Conservation (phyloP, 1,140 invertebrate genomes). For the Apolygus lucorum region DNA sequence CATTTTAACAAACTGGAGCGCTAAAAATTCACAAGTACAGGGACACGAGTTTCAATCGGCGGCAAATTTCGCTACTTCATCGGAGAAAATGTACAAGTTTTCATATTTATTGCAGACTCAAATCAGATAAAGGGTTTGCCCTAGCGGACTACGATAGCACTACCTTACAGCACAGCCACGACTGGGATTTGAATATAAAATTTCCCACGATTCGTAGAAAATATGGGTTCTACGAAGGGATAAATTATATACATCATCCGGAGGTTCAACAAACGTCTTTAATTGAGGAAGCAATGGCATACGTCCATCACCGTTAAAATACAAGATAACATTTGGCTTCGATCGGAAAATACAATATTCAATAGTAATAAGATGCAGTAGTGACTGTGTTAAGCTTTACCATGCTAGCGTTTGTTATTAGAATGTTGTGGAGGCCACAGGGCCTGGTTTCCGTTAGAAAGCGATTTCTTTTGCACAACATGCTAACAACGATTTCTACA, state of each 20-base stretch:
- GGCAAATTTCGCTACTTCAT: no score
- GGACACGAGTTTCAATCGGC: not conserved
- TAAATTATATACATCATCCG: no score
- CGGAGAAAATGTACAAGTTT: no score
- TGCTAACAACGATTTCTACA: constrained; percentile 35
- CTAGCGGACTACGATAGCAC: constrained; percentile 12
- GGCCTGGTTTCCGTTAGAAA: constrained; percentile 26
- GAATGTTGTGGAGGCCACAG: constrained; percentile 34
- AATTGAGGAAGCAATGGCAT: constrained; percentile 27
- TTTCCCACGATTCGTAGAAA: constrained; percentile 1
- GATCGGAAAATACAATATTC: not conserved
- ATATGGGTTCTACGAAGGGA: no score
- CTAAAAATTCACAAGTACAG: not conserved
- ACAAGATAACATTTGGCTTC: no score
- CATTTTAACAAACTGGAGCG: not conserved
- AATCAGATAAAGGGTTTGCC: no score
- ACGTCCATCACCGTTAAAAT: constrained; percentile 30
- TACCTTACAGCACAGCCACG: constrained; percentile 24
- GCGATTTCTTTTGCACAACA: constrained; percentile 33
- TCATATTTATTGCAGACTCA: no score
- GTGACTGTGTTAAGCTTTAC: constrained; percentile 35
- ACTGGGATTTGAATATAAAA: constrained; percentile 21
- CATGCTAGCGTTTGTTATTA: constrained; percentile 34
- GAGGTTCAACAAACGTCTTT: no score
- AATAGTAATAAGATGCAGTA: constrained; percentile 25